Base-by-base conservation (phyloP, 2,888 invertebrate species). In the Limnephilus marmoratus region DNA sequence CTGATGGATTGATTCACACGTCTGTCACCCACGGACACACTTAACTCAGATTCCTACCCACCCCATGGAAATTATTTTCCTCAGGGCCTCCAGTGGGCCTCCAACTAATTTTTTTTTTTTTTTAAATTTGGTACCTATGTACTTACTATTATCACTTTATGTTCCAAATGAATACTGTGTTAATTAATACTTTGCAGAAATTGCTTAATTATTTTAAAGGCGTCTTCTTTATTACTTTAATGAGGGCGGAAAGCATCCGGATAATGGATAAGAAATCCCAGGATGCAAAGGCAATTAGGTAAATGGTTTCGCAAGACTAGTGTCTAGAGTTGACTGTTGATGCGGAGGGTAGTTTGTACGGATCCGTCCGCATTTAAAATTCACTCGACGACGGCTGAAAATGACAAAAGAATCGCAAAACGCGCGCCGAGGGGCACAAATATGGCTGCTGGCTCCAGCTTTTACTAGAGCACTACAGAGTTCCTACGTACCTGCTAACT, bases 351-450 rank as follows among this genome's bases (percentile, higher is more conserved):
- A 86, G 49, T 80, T 80, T 88, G 31, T 68, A 80, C 34, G 88
- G 68, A 53, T 88, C 88, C 53, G 13, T 53, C 88, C 53, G 34
- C 53, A 90, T 85, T 90, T 90, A 85, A 80, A 85, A 90, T 90
- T 90, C 90, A 53, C 29, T 34, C 85, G 85, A 85, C 90, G 90
- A 85, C 34, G 68, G 81, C 90, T 90, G 90, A 85, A 90, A 85
- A 90, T 90, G 90, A 85, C 90, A 85, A 90, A 85, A 90, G 90
- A 90, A 90, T 90, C 12, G 85, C 85, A 18, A n/a, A 68, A 18
- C 24, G 15, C 53, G 53, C 24, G 31, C 90, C 90, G 29, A 37
- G 85, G 85, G 90, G 53, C 83, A 9, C 31, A 83, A 83, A 45
- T 11, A 83, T 83, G 83, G 41, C 90, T 85, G 83, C 83, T 13